phyloP scores from a whole-genome alignment of 1,140 invertebrate genomes.

The Cyphomyrmex costatus region DNA sequence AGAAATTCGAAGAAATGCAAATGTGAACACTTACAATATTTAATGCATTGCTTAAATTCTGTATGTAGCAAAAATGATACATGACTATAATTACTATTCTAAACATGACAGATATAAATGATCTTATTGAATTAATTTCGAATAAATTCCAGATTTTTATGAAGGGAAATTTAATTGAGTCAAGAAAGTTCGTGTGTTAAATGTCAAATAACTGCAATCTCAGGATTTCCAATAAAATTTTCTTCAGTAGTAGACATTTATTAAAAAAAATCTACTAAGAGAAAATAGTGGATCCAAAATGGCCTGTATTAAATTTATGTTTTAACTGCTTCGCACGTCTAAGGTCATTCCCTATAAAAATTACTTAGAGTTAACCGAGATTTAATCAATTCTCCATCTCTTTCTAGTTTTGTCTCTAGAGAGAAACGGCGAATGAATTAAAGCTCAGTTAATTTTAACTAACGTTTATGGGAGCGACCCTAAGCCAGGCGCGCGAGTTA shows the following conservation, averaged over 20 bases:
- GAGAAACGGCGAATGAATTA: slow-evolving; percentile 53
- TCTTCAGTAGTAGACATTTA: not conserved
- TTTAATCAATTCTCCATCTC: slow-evolving; percentile 51
- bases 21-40: not conserved
- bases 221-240: not conserved
- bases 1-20: not conserved
- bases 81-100: not conserved
- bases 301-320: slow-evolving; percentile 36
- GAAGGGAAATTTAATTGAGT: not conserved
- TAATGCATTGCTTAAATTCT: not conserved
- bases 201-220: not conserved
- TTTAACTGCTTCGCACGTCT: slow-evolving; percentile 7
- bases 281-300: not conserved
- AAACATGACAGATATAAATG: not conserved
- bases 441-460: slow-evolving; percentile 53
- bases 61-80: not conserved
- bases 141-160: not conserved
- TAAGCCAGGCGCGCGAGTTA: slow-evolving; percentile 44
- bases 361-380: slow-evolving; percentile 49
- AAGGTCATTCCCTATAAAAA: slow-evolving; percentile 47
- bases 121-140: not conserved
- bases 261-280: not conserved
- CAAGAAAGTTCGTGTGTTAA: not conserved
- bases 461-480: slow-evolving; percentile 40
- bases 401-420: slow-evolving; percentile 22